Evolutionary conservation across 2,113 vertebrate species (phyloP).

Genomic region (Cryptoleucopteryx plumbea): DNA sequence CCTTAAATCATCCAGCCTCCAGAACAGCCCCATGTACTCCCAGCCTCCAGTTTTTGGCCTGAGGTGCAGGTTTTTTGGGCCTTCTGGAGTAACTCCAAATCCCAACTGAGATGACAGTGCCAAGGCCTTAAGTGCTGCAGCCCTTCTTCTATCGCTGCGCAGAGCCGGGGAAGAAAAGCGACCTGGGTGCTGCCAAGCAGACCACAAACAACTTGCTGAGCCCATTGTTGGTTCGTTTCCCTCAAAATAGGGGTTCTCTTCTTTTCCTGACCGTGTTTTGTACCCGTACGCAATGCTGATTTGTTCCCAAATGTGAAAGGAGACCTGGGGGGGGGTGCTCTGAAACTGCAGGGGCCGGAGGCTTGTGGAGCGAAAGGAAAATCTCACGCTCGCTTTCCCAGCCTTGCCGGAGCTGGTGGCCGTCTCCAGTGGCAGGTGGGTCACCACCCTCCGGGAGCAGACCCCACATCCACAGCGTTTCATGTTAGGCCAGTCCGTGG

Average conservation of each 20-base stretch:
- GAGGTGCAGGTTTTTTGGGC: neutral
- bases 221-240: neutral
- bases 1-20: slow-evolving; percentile 43
- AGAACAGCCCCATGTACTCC: neutral
- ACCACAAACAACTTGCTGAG: neutral
- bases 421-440: fast-evolving
- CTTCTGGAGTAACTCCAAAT: slow-evolving; percentile 46
- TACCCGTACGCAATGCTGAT: neutral
- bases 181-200: slow-evolving; percentile 23
- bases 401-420: neutral
- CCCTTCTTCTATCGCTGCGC: neutral
- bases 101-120: neutral
- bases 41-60: slow-evolving; percentile 36
- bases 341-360: neutral
- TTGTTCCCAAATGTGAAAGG: neutral
- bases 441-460: neutral
- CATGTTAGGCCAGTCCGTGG: neutral
- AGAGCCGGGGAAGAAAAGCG: neutral
- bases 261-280: neutral
- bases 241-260: slow-evolving; percentile 3
- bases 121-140: slow-evolving; percentile 60
- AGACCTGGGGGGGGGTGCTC: neutral
- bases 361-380: neutral
- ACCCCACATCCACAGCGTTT: neutral
- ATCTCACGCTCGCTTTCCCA: neutral